phyloP scores from a whole-genome alignment of 2,888 invertebrate genomes.

The Archips crataeganus region DNA sequence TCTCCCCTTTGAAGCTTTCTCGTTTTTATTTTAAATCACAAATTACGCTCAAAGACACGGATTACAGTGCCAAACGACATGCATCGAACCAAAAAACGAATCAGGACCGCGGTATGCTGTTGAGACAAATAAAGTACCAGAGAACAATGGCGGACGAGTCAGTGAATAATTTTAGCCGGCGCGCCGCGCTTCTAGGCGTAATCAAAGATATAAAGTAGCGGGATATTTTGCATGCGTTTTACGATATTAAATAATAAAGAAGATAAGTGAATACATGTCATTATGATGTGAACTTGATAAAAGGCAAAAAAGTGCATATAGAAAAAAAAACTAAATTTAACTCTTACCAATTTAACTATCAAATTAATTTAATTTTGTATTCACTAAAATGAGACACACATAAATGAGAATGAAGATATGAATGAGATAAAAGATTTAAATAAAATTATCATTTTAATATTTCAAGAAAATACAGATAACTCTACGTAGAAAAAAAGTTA shows the following conservation, averaged over 20 bases:
- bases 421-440: too few relatives aligned
- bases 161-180: constrained; percentile 83
- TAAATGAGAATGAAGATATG: too few relatives aligned
- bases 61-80: constrained; percentile 72
- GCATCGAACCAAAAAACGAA: constrained; percentile 73
- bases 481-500: too few relatives aligned
- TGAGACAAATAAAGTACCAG: constrained; percentile 81
- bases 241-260: not conserved
- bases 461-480: too few relatives aligned
- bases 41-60: constrained; percentile 70
- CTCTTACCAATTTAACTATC: too few relatives aligned
- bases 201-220: constrained; percentile 48
- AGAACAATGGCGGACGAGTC: constrained; percentile 81
- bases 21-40: constrained; percentile 71
- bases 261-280: too few relatives aligned
- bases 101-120: constrained; percentile 46
- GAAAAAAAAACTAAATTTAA: too few relatives aligned
- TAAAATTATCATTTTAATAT: too few relatives aligned
- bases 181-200: constrained; percentile 57
- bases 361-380: too few relatives aligned
- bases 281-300: too few relatives aligned
- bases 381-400: too few relatives aligned
- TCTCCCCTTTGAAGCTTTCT: constrained; percentile 60
- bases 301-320: too few relatives aligned
- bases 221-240: constrained; percentile 45